Conservation (phyloP, 1,140 invertebrate genomes). For the Aethina tumida region DNA sequence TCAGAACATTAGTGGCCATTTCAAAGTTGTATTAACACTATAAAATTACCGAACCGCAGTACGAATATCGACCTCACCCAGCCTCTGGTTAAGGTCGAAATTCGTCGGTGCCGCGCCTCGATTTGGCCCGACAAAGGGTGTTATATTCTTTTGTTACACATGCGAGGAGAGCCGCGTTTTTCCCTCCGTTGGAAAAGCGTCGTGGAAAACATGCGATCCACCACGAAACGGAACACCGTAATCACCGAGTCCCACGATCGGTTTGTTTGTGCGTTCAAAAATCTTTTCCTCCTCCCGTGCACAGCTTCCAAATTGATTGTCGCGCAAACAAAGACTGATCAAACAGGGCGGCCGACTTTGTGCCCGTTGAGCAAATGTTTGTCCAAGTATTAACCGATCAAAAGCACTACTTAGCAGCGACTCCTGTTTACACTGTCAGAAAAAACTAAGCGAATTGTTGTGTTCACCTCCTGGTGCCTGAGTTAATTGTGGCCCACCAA, state of each 20-base stretch:
- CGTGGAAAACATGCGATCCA: no score
- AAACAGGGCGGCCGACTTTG: constrained; percentile 9
- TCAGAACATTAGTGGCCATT: constrained; percentile 34
- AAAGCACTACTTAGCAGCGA: constrained; percentile 8
- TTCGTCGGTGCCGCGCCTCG: constrained; percentile 4
- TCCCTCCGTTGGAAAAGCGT: no score
- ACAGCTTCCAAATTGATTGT: constrained; percentile 10
- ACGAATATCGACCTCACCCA: constrained; percentile 12
- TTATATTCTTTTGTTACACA: no score
- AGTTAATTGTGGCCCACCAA: no score
- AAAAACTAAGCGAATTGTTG: constrained; percentile 18
- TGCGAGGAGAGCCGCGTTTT: no score
- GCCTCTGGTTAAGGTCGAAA: constrained; percentile 6
- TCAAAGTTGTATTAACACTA: constrained; percentile 36
- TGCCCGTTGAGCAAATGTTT: constrained; percentile 10
- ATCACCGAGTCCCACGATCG: no score
- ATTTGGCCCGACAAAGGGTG: constrained; percentile 12
- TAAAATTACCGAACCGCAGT: constrained; percentile 25
- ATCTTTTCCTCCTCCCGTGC: not conserved
- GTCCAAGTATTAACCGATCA: constrained; percentile 13
- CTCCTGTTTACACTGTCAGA: constrained; percentile 10
- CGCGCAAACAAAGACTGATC: constrained; percentile 9
- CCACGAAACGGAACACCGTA: no score
- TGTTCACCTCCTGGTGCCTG: constrained; percentile 5
- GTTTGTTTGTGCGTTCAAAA: no score